Evolutionary conservation across 2,113 vertebrate genomes (phyloP), one percentile per base, ranked within the genome.

Genomic region (Lampris incognitus): DNA sequence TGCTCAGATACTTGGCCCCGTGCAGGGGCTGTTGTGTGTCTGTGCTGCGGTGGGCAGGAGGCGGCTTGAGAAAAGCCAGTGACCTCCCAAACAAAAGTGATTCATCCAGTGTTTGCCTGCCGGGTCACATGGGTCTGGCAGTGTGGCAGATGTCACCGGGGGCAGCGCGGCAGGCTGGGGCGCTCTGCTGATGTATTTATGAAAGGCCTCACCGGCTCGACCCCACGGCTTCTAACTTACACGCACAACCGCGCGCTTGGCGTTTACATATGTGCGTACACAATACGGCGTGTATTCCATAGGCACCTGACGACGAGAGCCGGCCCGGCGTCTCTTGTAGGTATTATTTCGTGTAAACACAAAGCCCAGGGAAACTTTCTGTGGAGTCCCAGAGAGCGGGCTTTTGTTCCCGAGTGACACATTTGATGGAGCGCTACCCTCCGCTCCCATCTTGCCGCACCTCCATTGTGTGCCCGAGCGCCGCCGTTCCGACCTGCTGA

Each of bases 81-180:
- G 79, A 83, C 81, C 88, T 86, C 73, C 48, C 71, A 87, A 82
- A 91, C 87, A 91, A 92, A 92, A 88, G 87, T 84, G 81, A 88
- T 90, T 86, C 78, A 90, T 72, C 38, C 38, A 62, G 66, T 83
- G 74, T 89, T 87, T 92, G 83, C 79, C 83, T 82, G 69, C 40
- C 55, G 73, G 87, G 85, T 91, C 91, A 90, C 83, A 81, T 80
- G 84, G 84, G 84, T 79, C 66, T 69, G 66, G 65, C 76, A 74
- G 66, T 73, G 66, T 81, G 74, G 82, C 88, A 92, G 82, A 91
- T 91, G 87, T 89, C 85, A 87, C 65, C 13, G 44, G 66, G 76
- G 81, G 76, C 72, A 78, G 75, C 10, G 51, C 70, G 52, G 58
- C 60, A 46, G 24, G 60, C 58, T 50, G 39, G 64, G 66, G 75